Percentiles rank a stretch among this genome's conserved stretches.
These are phyloP conservation scores for Sander vitreus DNA, from an alignment of 2,113 vertebrate genomes.

Conservation along the genomic window DNA sequence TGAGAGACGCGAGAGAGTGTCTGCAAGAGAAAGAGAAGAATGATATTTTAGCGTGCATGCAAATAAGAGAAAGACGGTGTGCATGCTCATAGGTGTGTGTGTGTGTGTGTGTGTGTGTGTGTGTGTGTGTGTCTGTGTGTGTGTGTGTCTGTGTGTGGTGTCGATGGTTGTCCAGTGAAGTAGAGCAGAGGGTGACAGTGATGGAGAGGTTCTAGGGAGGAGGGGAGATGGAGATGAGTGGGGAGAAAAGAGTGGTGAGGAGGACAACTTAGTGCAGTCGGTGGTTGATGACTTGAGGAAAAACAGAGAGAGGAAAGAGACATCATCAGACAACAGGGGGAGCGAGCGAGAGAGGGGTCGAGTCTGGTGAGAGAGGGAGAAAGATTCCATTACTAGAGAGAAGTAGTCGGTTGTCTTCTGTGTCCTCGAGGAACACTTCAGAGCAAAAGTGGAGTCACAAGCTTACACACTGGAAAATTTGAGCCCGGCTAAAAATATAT, in stretches of 20 bases:
- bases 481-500: conserved; percentile 59
- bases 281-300: conserved; percentile 72
- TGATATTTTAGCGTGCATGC: conserved; percentile 58
- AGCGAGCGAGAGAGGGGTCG: conserved; percentile 44
- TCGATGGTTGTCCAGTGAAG: conserved; percentile 69
- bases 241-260: conserved; percentile 60
- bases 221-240: conserved; percentile 60
- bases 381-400: conserved; percentile 67
- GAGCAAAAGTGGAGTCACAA: conserved; percentile 64
- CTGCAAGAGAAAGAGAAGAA: conserved; percentile 70
- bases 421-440: conserved; percentile 63
- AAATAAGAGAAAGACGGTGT: conserved; percentile 47
- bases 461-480: conserved; percentile 61
- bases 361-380: conserved; percentile 57
- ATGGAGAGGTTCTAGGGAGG: conserved; percentile 75
- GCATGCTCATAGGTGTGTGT: conserved; percentile 1
- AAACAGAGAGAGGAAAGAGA: conserved; percentile 55
- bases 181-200: conserved; percentile 75
- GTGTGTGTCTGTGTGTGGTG: conserved; percentile 22
- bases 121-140: conserved; percentile 26
- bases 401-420: conserved; percentile 63
- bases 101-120: conserved; percentile 12
- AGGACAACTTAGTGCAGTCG: conserved; percentile 67
- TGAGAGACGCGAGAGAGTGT: conserved; percentile 42
- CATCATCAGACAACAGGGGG: conserved; percentile 50